A percentile compares a stretch with the other conserved stretches of the same genome.
Evolutionary conservation across 2,888 invertebrate genomes (phyloP).

Genomic region (Leptinotarsa rubiginosa): DNA sequence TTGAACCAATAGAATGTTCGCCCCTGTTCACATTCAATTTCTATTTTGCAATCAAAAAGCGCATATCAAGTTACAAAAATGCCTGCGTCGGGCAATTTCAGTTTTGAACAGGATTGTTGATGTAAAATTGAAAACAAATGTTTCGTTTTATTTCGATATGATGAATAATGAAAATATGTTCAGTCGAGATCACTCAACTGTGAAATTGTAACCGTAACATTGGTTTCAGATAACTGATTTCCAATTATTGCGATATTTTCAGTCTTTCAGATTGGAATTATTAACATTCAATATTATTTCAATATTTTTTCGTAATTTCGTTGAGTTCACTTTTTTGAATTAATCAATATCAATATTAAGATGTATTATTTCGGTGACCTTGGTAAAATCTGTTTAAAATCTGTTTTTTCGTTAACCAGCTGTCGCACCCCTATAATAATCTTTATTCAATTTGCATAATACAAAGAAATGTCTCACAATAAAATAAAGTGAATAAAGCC

Average conservation of each 20-base stretch:
- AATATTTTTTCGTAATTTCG: too few relatives aligned
- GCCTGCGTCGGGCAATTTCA: slow-evolving; percentile 1
- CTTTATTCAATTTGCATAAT: too few relatives aligned
- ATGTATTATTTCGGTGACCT: too few relatives aligned
- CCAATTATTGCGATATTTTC: background rate
- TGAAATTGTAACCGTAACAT: slow-evolving; percentile 8
- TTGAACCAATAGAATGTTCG: background rate
- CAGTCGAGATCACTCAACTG: slow-evolving; percentile 1
- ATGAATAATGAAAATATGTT: slow-evolving; percentile 12
- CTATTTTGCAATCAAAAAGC: slow-evolving; percentile 8
- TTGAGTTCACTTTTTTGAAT: too few relatives aligned
- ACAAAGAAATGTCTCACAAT: too few relatives aligned
- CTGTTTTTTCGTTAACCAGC: too few relatives aligned
- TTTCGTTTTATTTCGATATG: slow-evolving; percentile 12
- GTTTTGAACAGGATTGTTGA: slow-evolving; percentile 17
- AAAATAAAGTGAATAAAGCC: too few relatives aligned
- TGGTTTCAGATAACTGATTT: background rate
- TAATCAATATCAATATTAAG: too few relatives aligned
- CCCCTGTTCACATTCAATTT: slow-evolving; percentile 9
- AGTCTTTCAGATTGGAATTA: too few relatives aligned
- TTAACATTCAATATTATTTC: too few relatives aligned
- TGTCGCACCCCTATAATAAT: too few relatives aligned
- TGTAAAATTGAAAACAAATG: slow-evolving; percentile 11
- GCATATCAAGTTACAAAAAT: slow-evolving; percentile 9
- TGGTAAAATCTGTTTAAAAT: too few relatives aligned